Conservation (phyloP, 2,113 vertebrate species). For the Plecturocebus donacophilus region DNA sequence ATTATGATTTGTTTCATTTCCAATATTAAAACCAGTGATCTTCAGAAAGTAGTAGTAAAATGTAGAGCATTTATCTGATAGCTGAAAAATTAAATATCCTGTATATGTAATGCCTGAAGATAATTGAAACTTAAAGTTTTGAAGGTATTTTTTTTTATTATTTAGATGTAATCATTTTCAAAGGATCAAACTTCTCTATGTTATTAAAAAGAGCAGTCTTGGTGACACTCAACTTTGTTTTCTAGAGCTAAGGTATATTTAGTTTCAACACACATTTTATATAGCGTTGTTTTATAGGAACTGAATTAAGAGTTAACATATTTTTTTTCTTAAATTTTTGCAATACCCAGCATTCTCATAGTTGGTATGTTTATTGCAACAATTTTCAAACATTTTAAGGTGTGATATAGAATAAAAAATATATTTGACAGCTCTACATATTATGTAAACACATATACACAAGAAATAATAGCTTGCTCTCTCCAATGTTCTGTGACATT, state of each 20-base stretch:
- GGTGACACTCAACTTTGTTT: neutral
- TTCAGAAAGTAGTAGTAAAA: conserved; percentile 18
- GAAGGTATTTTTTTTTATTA: conserved; percentile 36
- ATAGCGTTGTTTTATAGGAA: neutral
- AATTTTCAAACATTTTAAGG: neutral
- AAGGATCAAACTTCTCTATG: conserved; percentile 29
- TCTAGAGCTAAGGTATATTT: neutral
- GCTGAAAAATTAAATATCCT: neutral
- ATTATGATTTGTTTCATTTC: neutral
- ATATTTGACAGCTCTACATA: neutral
- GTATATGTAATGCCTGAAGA: neutral
- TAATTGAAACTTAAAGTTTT: conserved; percentile 52
- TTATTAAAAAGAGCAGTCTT: conserved; percentile 14
- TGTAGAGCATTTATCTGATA: conserved; percentile 18
- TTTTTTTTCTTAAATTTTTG: neutral
- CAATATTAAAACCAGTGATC: conserved; percentile 23
- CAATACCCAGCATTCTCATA: neutral
- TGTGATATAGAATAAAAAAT: neutral
- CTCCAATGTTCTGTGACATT: neutral
- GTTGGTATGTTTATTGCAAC: neutral
- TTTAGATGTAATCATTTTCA: conserved; percentile 39
- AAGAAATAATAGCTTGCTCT: neutral
- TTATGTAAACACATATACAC: neutral
- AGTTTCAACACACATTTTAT: neutral
- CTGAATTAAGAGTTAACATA: neutral